Conservation (phyloP, 2,888 invertebrate species). For the Cerastoderma edule region DNA sequence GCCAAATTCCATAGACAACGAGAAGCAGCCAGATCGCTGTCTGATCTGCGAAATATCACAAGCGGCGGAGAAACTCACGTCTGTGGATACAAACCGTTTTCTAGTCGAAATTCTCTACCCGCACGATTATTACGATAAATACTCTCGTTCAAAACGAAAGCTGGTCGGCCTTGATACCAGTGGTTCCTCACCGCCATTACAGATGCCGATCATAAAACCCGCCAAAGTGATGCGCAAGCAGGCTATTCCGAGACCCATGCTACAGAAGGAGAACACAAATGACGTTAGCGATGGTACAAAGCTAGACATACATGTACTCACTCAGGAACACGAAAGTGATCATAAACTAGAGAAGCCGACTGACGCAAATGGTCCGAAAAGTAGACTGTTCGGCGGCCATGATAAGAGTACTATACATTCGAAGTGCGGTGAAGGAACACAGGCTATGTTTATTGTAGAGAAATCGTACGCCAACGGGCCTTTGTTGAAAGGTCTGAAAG, state of each 20-base stretch:
- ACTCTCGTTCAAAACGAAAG: constrained; percentile 41
- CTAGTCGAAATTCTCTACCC: constrained; percentile 55
- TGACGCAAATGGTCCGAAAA: not conserved
- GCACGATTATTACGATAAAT: constrained; percentile 54
- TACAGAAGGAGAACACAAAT: not conserved
- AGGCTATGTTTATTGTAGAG: constrained; percentile 41
- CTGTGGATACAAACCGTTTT: constrained; percentile 46
- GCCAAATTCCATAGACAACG: not conserved
- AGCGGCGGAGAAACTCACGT: constrained; percentile 41
- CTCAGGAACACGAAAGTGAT: not conserved
- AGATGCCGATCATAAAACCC: constrained; percentile 35
- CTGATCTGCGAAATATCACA: constrained; percentile 47
- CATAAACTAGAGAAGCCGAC: not conserved
- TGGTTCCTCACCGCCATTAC: constrained; percentile 11
- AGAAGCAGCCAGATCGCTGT: constrained; percentile 22
- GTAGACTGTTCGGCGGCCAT: constrained; percentile 4
- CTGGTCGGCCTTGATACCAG: not conserved
- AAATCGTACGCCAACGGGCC: constrained; percentile 38
- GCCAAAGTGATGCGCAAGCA: constrained; percentile 32
- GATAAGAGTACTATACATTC: constrained; percentile 18
- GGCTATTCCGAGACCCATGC: not conserved
- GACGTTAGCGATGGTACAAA: not conserved
- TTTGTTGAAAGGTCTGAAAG: constrained; percentile 41
- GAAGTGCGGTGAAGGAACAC: constrained; percentile 1
- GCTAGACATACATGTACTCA: constrained; percentile 14